Evolutionary conservation across 2,888 invertebrate genomes (phyloP).

Genomic region (Blastobasis lacticolella): DNA sequence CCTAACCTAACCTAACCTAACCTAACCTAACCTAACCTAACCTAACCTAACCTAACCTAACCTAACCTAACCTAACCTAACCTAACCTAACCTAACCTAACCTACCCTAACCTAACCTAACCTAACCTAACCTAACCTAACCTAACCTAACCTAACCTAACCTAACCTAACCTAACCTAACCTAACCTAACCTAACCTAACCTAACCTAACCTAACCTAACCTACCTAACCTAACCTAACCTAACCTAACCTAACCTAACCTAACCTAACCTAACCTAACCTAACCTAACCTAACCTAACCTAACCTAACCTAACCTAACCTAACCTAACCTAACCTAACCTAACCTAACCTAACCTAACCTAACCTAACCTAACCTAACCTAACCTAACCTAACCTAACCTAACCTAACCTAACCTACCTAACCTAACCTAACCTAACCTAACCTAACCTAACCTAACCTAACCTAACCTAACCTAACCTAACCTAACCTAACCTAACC

Average conservation of each 20-base stretch:
- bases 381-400: slow-evolving; percentile 8
- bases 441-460: slow-evolving; percentile 14
- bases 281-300: slow-evolving; percentile 13
- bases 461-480: slow-evolving; percentile 12
- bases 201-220: slow-evolving; percentile 17
- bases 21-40: slow-evolving; percentile 2
- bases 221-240: slow-evolving; percentile 16
- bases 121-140: slow-evolving; percentile 15
- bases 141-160: slow-evolving; percentile 14
- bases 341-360: slow-evolving; percentile 11
- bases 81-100: slow-evolving; percentile 14
- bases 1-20: slow-evolving; percentile 2
- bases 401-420: slow-evolving; percentile 13
- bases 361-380: slow-evolving; percentile 4
- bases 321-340: slow-evolving; percentile 12
- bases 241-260: slow-evolving; percentile 13
- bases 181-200: slow-evolving; percentile 14
- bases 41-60: slow-evolving; percentile 6
- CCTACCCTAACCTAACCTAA: too few relatives aligned
- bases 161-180: slow-evolving; percentile 15
- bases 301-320: slow-evolving; percentile 12
- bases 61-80: slow-evolving; percentile 9
- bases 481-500: slow-evolving; percentile 15
- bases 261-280: slow-evolving; percentile 13
- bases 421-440: slow-evolving; percentile 12